Conservation (phyloP, 2,797 vertebrate genomes). For the Trachurus trachurus region DNA sequence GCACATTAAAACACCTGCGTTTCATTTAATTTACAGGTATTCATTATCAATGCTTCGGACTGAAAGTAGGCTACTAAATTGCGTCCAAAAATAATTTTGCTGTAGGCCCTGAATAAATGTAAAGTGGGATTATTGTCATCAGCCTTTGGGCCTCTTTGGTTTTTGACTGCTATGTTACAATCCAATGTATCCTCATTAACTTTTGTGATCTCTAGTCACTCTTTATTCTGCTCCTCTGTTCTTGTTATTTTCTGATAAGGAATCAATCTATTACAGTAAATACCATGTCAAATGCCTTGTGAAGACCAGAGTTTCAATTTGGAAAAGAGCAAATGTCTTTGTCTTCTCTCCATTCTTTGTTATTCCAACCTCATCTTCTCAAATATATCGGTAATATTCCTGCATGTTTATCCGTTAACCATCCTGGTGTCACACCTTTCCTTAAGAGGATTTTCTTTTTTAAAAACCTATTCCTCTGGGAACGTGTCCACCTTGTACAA, state of each 20-base stretch:
- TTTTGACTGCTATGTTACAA: constrained; percentile 49
- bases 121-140: constrained; percentile 25
- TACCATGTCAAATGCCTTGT: constrained; percentile 33
- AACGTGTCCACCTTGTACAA: constrained; percentile 54
- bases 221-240: constrained; percentile 23
- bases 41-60: not conserved
- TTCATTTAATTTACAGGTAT: constrained; percentile 13
- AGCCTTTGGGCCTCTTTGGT: constrained; percentile 21
- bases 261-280: constrained; percentile 53
- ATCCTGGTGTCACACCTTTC: constrained; percentile 39
- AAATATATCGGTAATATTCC: constrained; percentile 6
- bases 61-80: not conserved
- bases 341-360: constrained; percentile 3
- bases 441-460: constrained; percentile 22
- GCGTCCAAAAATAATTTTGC: constrained; percentile 16
- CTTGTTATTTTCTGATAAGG: constrained; percentile 49
- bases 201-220: constrained; percentile 42
- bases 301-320: constrained; percentile 30
- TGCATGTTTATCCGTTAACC: constrained; percentile 29
- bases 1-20: not conserved
- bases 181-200: constrained; percentile 49
- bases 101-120: not conserved
- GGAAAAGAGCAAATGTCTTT: constrained; percentile 34
- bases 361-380: not conserved
- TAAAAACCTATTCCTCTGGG: constrained; percentile 39